Evolutionary conservation across 2,113 vertebrate genomes (phyloP).

Genomic region (Dipodomys ordii): DNA sequence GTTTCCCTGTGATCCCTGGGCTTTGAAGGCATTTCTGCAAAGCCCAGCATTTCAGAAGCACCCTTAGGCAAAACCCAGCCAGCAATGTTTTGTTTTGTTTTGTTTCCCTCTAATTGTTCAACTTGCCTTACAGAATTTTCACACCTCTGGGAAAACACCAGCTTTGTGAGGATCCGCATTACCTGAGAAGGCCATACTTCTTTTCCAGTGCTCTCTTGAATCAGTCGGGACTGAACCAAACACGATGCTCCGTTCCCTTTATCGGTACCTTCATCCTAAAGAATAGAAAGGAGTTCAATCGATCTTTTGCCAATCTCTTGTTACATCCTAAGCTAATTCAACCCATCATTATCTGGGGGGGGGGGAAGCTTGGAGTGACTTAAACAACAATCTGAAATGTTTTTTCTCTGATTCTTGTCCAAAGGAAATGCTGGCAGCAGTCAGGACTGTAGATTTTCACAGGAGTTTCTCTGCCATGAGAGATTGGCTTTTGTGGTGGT

Average conservation of each 20-base stretch:
- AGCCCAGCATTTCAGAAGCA: background rate
- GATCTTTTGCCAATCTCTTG: background rate
- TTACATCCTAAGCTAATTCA: background rate
- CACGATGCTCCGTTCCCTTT: background rate
- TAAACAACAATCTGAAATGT: background rate
- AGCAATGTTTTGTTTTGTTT: background rate
- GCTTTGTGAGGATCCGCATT: background rate
- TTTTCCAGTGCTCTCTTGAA: background rate
- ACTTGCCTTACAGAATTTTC: slow-evolving; percentile 7
- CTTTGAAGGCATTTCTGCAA: background rate
- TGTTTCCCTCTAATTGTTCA: background rate
- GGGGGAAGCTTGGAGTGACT: background rate
- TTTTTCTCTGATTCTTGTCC: slow-evolving; percentile 1
- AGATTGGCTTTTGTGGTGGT: background rate
- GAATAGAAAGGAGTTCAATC: background rate
- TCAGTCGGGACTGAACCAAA: background rate
- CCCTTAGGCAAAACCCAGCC: background rate
- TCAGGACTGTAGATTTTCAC: background rate
- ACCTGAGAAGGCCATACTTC: background rate
- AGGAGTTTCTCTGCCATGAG: background rate
- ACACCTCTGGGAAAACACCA: background rate
- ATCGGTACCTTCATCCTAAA: background rate
- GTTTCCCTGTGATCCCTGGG: background rate
- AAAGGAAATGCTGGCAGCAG: background rate
- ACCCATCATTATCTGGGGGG: background rate